phyloP scores from a whole-genome alignment of 53 echinoderm and acorn worm species.

The Paracentrotus lividus region DNA sequence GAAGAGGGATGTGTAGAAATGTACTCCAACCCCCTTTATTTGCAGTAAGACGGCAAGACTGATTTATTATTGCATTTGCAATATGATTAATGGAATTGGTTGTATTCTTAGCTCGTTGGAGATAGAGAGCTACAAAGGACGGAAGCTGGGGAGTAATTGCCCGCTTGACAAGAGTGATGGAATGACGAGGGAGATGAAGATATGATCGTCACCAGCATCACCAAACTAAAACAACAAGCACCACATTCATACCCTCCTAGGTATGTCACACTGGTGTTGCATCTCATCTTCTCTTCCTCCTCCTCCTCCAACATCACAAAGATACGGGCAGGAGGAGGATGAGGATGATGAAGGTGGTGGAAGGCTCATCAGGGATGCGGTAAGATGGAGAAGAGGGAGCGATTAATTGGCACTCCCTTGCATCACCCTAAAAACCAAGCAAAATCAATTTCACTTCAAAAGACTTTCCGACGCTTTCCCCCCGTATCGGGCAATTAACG shows the following conservation, averaged over 20 bases:
- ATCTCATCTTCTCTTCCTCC: background rate
- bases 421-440: constrained; percentile 33
- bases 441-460: constrained; percentile 55
- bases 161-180: constrained; percentile 5
- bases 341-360: no score
- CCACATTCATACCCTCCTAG: constrained; percentile 43
- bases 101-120: constrained; percentile 3
- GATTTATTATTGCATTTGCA: constrained; percentile 36
- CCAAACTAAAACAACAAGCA: constrained; percentile 36
- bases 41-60: background rate
- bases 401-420: constrained; percentile 27
- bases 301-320: background rate
- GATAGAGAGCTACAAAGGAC: constrained; percentile 30
- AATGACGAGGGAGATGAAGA: constrained; percentile 22
- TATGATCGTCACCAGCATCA: constrained; percentile 33
- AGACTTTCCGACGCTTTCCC: constrained; percentile 13
- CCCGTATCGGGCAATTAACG: constrained; percentile 33
- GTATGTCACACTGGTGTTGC: constrained; percentile 36
- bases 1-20: background rate
- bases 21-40: background rate
- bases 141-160: constrained; percentile 10
- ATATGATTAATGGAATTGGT: constrained; percentile 36
- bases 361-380: background rate
- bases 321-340: background rate
- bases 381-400: constrained; percentile 8